Percentiles rank a stretch among this genome's conserved stretches.
Conservation (phyloP, 2,797 vertebrate genomes). For the Gila robusta region DNA sequence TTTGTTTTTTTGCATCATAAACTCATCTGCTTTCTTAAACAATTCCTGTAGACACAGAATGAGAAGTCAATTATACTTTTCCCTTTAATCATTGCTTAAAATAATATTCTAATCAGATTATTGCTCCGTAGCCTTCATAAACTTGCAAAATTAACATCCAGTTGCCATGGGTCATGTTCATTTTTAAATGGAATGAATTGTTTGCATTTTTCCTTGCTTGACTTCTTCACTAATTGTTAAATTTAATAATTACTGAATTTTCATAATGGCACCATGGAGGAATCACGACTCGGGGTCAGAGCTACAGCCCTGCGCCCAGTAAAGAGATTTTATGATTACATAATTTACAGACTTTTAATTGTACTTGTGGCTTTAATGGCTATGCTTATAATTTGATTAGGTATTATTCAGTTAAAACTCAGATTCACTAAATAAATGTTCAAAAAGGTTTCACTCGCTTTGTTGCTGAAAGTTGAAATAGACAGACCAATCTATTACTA, state of each 20-base stretch:
- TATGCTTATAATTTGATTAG: not conserved
- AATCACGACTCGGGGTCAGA: not conserved
- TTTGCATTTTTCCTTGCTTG: slow-evolving; percentile 16
- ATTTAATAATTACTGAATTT: slow-evolving; percentile 7
- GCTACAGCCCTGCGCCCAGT: not conserved
- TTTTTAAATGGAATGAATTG: slow-evolving; percentile 25
- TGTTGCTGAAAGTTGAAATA: slow-evolving; percentile 1
- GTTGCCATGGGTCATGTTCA: slow-evolving; percentile 25
- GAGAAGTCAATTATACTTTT: not conserved
- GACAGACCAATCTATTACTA: not conserved
- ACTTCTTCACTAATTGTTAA: slow-evolving; percentile 12
- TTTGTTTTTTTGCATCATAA: not conserved
- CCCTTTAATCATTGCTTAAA: slow-evolving; percentile 5
- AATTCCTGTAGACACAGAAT: not conserved
- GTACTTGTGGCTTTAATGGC: not conserved
- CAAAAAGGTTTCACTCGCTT: not conserved
- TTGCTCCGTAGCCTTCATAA: slow-evolving; percentile 22
- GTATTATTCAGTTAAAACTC: not conserved
- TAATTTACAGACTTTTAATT: slow-evolving; percentile 19
- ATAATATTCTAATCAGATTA: slow-evolving; percentile 27
- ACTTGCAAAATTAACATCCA: slow-evolving; percentile 15
- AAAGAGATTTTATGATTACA: slow-evolving; percentile 16
- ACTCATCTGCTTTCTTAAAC: not conserved
- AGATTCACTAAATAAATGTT: slow-evolving; percentile 5
- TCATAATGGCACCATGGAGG: not conserved